Percentiles rank a stretch among this genome's conserved stretches.
phyloP scores from a whole-genome alignment of 2,113 vertebrate genomes.

The Telmatochromis sp. region DNA sequence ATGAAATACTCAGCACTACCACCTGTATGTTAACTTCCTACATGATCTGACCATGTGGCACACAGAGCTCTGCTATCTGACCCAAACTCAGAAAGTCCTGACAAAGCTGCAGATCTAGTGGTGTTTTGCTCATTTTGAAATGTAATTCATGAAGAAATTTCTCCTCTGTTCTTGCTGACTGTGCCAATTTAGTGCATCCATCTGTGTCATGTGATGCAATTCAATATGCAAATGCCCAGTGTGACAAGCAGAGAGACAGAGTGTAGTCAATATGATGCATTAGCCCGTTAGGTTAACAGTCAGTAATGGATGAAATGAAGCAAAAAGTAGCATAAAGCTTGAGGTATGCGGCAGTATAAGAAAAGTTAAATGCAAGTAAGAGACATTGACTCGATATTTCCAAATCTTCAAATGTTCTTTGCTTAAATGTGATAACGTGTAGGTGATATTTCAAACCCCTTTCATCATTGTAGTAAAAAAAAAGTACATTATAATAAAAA shows the following conservation, averaged over 20 bases:
- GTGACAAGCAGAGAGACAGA: neutral
- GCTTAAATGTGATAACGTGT: neutral
- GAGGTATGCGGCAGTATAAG: neutral
- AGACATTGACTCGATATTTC: neutral
- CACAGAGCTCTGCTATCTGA: neutral
- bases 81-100: neutral
- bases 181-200: neutral
- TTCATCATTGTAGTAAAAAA: neutral
- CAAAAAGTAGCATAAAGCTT: neutral
- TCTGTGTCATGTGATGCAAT: neutral
- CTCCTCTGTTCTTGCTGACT: neutral
- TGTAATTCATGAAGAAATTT: neutral
- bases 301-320: neutral
- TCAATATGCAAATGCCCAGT: neutral
- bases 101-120: neutral
- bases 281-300: neutral
- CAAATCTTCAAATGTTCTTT: neutral
- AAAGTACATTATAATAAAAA: neutral
- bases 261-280: neutral
- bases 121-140: neutral
- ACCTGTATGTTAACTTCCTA: neutral
- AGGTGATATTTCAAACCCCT: neutral
- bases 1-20: neutral
- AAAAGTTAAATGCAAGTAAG: neutral
- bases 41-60: neutral